Conservation (phyloP, 2,888 invertebrate genomes). For the Cheilosia vernalis region DNA sequence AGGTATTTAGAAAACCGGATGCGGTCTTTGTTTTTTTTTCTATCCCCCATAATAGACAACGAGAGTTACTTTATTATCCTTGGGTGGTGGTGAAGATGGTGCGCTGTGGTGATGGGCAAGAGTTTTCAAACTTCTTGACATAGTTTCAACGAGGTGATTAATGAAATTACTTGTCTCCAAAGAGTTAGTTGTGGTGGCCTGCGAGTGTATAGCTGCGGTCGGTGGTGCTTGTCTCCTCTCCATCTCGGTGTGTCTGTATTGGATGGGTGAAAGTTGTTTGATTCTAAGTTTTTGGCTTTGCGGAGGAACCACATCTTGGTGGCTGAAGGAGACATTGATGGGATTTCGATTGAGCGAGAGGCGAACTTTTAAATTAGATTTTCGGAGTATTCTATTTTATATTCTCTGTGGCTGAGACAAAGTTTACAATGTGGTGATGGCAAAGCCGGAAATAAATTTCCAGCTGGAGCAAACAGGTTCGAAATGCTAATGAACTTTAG, state of each 20-base stretch:
- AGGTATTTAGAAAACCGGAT: conserved; percentile 6
- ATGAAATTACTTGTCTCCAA: conserved; percentile 71
- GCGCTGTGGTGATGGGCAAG: conserved; percentile 1
- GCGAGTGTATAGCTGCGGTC: conserved; percentile 41
- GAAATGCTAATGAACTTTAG: conserved; percentile 53
- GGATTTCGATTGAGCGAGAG: conserved; percentile 65
- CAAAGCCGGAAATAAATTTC: conserved; percentile 9
- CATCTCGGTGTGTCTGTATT: conserved; percentile 22
- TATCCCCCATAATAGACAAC: conserved; percentile 29
- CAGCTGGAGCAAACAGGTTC: conserved; percentile 48
- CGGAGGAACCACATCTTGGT: conserved; percentile 38
- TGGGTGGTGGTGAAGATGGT: neutral
- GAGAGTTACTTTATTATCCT: conserved; percentile 42
- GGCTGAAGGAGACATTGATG: conserved; percentile 69
- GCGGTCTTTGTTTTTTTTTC: neutral
- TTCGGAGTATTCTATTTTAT: conserved; percentile 54
- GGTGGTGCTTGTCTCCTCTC: conserved; percentile 8
- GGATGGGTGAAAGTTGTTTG: conserved; percentile 41
- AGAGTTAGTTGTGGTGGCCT: conserved; percentile 49
- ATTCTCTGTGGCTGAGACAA: conserved; percentile 60
- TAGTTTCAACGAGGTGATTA: conserved; percentile 73
- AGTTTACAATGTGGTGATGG: conserved; percentile 64
- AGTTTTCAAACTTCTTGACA: conserved; percentile 66
- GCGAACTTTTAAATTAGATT: conserved; percentile 70
- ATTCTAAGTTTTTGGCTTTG: conserved; percentile 35